phyloP scores from a whole-genome alignment of 1,140 invertebrate species.

The Drosophila jambulina region DNA sequence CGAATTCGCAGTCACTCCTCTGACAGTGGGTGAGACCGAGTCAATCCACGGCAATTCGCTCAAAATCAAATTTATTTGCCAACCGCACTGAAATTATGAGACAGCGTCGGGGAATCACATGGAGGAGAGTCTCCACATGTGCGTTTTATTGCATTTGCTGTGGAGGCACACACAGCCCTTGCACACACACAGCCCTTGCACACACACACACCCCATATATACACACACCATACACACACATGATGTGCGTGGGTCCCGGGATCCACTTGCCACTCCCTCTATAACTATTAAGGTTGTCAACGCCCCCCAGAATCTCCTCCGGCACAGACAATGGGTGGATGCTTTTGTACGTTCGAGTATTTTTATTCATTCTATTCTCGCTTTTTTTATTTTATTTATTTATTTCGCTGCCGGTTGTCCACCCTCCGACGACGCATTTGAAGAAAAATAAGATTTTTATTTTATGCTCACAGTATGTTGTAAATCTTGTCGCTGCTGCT shows the following conservation, averaged over 20 bases:
- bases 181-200: no score
- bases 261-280: conserved; percentile 8
- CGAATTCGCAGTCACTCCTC: conserved; percentile 32
- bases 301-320: conserved; percentile 14
- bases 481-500: conserved; percentile 78
- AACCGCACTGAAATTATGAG: conserved; percentile 76
- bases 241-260: conserved; percentile 32
- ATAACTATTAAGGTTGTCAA: conserved; percentile 47
- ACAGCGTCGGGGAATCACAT: not conserved
- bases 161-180: conserved; percentile 18
- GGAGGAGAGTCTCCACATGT: conserved; percentile 57
- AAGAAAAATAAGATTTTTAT: conserved; percentile 77
- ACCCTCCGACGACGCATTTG: conserved; percentile 39
- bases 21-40: conserved; percentile 28
- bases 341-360: conserved; percentile 78
- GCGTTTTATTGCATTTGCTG: conserved; percentile 79
- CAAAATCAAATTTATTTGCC: conserved; percentile 80
- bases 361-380: conserved; percentile 76
- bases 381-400: conserved; percentile 72
- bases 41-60: conserved; percentile 70
- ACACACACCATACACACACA: not conserved
- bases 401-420: conserved; percentile 59
- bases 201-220: no score
- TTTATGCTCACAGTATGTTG: conserved; percentile 82
- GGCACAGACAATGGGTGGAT: conserved; percentile 38